A percentile compares a stretch with the other conserved stretches of the same genome.
These are phyloP conservation scores for Scelioninae gen. 1 DNA, from an alignment of 2,888 invertebrate genomes.

Conservation along the genomic window DNA sequence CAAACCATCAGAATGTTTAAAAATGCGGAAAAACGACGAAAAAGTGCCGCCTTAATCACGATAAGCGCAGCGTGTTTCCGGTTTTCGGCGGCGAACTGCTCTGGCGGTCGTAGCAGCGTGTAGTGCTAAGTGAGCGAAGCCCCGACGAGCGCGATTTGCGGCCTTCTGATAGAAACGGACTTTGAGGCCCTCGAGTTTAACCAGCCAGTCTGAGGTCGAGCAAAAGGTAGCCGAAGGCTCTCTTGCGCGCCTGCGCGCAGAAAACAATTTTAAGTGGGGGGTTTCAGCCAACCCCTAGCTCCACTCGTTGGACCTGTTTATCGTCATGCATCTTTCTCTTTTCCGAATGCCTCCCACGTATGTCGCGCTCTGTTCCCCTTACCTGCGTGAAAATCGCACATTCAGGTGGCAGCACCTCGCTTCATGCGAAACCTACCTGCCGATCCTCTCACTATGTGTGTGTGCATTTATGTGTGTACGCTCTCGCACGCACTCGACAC, in stretches of 20 bases:
- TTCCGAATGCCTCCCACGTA: conserved; percentile 23
- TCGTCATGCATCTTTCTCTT: too few species aligned
- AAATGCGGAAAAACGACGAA: conserved; percentile 4
- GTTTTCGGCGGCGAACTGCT: conserved; percentile 47
- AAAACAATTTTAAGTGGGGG: conserved; percentile 55
- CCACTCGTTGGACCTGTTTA: conserved; percentile 72
- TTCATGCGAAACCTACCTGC: conserved; percentile 52
- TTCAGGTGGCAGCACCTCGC: conserved; percentile 71
- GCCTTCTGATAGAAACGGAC: conserved; percentile 79
- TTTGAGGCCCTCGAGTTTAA: conserved; percentile 75
- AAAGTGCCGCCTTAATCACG: conserved; percentile 12
- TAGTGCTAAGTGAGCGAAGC: conserved; percentile 71
- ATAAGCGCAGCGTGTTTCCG: conserved; percentile 48
- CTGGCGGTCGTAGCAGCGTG: conserved; percentile 53
- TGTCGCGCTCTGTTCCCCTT: conserved; percentile 55
- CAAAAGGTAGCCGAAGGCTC: conserved; percentile 72
- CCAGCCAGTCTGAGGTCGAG: conserved; percentile 56
- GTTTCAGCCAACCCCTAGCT: conserved; percentile 74
- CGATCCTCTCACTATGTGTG: conserved; percentile 14
- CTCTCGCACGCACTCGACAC: conserved; percentile 32
- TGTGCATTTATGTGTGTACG: conserved; percentile 6
- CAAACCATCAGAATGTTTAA: conserved; percentile 2
- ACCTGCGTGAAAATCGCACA: conserved; percentile 71
- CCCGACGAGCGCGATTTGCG: conserved; percentile 77
- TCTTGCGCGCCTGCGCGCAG: conserved; percentile 70